Conservation (phyloP, 2,113 vertebrate species). For the Hydrochoerus hydrochaeris region DNA sequence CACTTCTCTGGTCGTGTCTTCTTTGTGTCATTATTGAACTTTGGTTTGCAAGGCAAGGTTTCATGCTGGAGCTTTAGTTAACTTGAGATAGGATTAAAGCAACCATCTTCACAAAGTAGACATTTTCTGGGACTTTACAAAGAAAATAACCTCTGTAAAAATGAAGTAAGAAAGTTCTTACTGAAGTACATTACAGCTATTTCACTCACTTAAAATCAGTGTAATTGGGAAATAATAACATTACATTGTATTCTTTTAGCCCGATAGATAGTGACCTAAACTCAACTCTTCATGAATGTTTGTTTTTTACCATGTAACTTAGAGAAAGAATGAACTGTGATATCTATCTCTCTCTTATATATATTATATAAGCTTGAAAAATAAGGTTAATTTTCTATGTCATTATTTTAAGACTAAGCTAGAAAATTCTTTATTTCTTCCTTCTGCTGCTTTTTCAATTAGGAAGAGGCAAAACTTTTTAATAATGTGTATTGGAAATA, state of each 20-base stretch:
- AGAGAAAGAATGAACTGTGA: not conserved
- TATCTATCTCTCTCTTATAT: not conserved
- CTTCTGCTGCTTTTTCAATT: not conserved
- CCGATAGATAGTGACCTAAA: not conserved
- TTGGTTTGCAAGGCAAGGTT: not conserved
- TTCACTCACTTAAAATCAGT: not conserved
- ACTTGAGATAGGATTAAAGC: not conserved
- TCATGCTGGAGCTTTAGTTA: not conserved
- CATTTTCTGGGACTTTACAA: not conserved
- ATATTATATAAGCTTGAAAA: not conserved
- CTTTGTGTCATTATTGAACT: not conserved
- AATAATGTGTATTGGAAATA: slow-evolving; percentile 11
- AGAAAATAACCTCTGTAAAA: not conserved
- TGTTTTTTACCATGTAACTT: not conserved
- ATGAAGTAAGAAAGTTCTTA: not conserved
- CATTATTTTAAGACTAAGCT: slow-evolving; percentile 43
- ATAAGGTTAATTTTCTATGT: not conserved
- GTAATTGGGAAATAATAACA: not conserved
- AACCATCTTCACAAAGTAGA: not conserved
- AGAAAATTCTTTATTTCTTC: not conserved
- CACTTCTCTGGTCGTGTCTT: not conserved
- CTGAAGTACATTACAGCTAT: not conserved
- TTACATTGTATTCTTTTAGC: not conserved
- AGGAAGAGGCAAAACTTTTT: not conserved
- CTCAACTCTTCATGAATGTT: not conserved